Base-by-base conservation (phyloP, 2,888 invertebrate species). In the Lasioglossum villosulum region DNA sequence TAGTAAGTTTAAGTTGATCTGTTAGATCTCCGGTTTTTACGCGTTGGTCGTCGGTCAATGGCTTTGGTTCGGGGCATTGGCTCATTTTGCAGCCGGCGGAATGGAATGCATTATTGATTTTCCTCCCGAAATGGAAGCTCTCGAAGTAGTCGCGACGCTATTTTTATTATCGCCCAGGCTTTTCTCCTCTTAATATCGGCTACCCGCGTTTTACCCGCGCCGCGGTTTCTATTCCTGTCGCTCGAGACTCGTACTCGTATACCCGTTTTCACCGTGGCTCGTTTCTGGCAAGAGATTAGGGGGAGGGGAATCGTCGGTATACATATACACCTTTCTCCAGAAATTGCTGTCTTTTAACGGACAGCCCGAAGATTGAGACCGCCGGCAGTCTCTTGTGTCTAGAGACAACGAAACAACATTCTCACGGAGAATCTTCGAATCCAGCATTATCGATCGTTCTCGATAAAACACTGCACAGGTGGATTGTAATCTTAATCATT, bases 21-120 rank as follows among this genome's bases (percentile, higher is more conserved):
- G 19, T 45, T 70, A 23, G 80, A 80, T 42, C 12, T 39, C 52
- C 37, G 16, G 56, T 14, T 34, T 23, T 23, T n/a, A 23, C 45
- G 19, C 12, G 16, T 45, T 16, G 52, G 34, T 75, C 56, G 45
- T 48, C 42, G 71, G 59, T 80, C 71, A 63, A 10, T 75, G 45
- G 39, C 71, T 70, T 39, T 48, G 59, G 56, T 27, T 23, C 27
- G 6, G 48, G 71, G 45, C 81, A 48, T 71, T 76, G 82, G 30
- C 76, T 82, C 66, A 71, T 76, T 72, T 80, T 75, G 30, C 30
- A 27, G 30, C 37, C 45, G 39, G 12, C 42, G 16, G 37, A 39
- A 42, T 27, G 45, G 39, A 34, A 37, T 76, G 76, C 72, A 76
- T 76, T 82, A 82, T 83, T 45, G 83, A 76, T 72, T 71, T 77